Evolutionary conservation across 2,113 vertebrate species (phyloP).

Genomic region (Chloebia gouldiae): DNA sequence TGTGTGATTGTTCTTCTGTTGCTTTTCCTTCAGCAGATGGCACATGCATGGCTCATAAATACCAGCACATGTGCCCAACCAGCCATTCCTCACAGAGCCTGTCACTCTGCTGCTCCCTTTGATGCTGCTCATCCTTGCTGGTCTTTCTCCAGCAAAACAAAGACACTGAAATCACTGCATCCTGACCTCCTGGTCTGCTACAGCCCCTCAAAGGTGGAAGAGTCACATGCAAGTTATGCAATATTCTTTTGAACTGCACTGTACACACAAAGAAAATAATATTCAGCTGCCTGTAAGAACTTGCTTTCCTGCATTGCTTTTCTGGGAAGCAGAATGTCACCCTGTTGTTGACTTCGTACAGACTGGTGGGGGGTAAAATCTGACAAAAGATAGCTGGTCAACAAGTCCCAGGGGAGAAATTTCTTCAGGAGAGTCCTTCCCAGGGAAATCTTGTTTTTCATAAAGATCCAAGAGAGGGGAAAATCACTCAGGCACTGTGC

Average conservation of each 20-base stretch:
- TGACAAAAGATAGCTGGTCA: not conserved
- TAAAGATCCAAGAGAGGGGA: not conserved
- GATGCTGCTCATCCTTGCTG: not conserved
- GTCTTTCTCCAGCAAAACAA: not conserved
- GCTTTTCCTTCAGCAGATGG: not conserved
- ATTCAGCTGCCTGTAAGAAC: not conserved
- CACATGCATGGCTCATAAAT: not conserved
- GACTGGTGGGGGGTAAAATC: not conserved
- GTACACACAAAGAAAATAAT: not conserved
- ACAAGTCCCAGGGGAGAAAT: not conserved
- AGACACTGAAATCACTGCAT: not conserved
- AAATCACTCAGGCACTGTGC: not conserved
- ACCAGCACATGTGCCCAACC: not conserved
- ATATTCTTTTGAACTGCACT: not conserved
- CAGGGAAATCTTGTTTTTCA: not conserved
- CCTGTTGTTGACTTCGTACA: not conserved
- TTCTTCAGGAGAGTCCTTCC: not conserved
- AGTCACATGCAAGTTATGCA: fast-evolving
- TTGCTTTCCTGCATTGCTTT: not conserved
- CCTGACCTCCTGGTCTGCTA: not conserved
- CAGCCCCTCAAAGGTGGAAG: not conserved
- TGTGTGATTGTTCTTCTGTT: not conserved
- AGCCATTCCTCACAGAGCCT: not conserved
- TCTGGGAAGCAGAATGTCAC: not conserved
- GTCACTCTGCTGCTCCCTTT: not conserved